These are phyloP conservation scores for Sigmodon hispidus DNA, from an alignment of 2,113 vertebrate species.

Conservation along the genomic window DNA sequence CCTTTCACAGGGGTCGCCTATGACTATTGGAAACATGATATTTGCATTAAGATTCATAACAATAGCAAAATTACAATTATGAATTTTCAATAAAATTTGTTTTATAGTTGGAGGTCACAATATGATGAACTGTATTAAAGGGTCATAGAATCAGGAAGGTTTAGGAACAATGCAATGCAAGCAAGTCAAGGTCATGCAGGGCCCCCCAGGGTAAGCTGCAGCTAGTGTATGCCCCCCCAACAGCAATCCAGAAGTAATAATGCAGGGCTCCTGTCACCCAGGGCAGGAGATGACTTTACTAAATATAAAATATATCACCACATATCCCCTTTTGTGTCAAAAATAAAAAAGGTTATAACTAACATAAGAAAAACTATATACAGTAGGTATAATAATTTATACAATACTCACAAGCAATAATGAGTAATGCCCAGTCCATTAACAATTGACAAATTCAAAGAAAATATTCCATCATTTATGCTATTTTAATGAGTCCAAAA, in stretches of 20 bases:
- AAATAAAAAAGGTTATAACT: too few species aligned
- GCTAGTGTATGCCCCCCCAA: neutral
- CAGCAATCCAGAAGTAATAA: neutral
- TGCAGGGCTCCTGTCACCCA: neutral
- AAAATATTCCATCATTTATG: too few species aligned
- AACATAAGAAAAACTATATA: too few species aligned
- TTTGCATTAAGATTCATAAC: neutral
- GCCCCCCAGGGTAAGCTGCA: neutral
- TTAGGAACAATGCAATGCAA: neutral
- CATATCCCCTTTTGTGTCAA: too few species aligned
- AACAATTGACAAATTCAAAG: too few species aligned
- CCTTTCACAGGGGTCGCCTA: neutral
- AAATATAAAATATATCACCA: too few species aligned
- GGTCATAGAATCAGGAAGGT: neutral
- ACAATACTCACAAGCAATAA: too few species aligned
- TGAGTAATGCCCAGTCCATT: too few species aligned
- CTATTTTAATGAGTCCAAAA: too few species aligned
- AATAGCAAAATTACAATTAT: neutral
- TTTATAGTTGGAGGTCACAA: neutral
- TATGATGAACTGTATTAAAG: neutral
- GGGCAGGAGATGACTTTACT: too few species aligned
- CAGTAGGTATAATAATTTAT: too few species aligned
- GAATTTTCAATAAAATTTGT: neutral
- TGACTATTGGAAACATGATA: neutral
- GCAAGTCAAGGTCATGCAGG: neutral